phyloP scores from a whole-genome alignment of 1,140 invertebrate species.

The Aphaenogaster ashmeadi region DNA sequence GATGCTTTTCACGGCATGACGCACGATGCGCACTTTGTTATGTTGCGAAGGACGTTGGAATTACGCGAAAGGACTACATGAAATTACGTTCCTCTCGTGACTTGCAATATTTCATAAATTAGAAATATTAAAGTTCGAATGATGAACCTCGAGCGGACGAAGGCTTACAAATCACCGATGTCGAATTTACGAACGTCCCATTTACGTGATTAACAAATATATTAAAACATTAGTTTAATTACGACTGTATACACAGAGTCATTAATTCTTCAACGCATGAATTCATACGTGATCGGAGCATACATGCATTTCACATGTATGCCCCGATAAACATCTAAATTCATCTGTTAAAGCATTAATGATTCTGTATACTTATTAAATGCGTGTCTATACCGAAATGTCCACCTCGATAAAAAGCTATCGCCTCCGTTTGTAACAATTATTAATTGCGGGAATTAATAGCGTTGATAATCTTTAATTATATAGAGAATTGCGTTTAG shows the following conservation, averaged over 20 bases:
- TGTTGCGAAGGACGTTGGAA: not conserved
- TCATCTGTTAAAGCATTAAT: not conserved
- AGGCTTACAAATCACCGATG: not conserved
- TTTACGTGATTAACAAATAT: not conserved
- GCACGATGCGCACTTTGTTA: not conserved
- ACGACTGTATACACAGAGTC: not conserved
- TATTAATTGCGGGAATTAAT: not conserved
- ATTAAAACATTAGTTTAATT: constrained; percentile 26
- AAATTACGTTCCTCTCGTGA: not conserved
- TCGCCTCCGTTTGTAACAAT: not conserved
- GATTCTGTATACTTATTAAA: not conserved
- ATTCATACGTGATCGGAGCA: not conserved
- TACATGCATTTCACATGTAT: not conserved
- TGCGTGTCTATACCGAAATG: not conserved
- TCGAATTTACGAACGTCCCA: not conserved
- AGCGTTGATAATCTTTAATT: not conserved
- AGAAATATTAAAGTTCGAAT: constrained; percentile 19
- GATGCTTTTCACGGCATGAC: not conserved
- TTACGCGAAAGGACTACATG: not conserved
- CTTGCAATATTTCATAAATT: constrained; percentile 10
- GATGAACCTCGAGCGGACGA: not conserved
- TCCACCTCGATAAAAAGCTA: not conserved
- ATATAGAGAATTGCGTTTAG: not conserved
- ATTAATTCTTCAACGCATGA: not conserved
- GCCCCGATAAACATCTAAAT: not conserved